Evolutionary conservation across 2,113 vertebrate genomes (phyloP).

Genomic region (Vidua chalybeata): DNA sequence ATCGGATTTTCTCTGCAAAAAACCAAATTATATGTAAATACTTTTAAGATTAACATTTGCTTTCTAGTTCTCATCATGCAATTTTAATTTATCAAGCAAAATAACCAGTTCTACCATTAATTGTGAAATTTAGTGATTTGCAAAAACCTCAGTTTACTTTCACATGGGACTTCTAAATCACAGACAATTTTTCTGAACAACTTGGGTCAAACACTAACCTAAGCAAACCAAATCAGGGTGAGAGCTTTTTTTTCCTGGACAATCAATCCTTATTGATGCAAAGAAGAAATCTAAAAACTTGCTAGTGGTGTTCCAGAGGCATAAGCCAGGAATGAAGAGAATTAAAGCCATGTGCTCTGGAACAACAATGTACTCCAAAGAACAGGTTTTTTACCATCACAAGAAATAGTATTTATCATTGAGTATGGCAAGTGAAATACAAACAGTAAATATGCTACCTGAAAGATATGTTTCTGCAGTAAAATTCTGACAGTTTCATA

Average conservation of each 20-base stretch:
- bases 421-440: neutral
- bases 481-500: neutral
- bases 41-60: neutral
- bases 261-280: neutral
- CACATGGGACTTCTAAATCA: neutral
- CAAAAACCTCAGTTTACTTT: neutral
- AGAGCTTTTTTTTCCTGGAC: neutral
- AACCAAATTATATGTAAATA: neutral
- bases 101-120: neutral
- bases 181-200: neutral
- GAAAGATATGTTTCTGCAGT: neutral
- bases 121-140: neutral
- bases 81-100: neutral
- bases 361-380: neutral
- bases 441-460: neutral
- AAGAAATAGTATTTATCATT: neutral
- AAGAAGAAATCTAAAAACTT: neutral
- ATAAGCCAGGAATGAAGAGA: neutral
- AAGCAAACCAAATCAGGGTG: neutral
- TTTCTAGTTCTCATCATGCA: neutral
- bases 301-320: neutral
- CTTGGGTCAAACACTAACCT: neutral
- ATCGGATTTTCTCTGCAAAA: constrained; percentile 92
- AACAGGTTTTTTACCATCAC: neutral
- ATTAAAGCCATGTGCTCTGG: neutral